Base-by-base conservation (phyloP, 2,888 invertebrate species). In the Epistrophella euchroma region DNA sequence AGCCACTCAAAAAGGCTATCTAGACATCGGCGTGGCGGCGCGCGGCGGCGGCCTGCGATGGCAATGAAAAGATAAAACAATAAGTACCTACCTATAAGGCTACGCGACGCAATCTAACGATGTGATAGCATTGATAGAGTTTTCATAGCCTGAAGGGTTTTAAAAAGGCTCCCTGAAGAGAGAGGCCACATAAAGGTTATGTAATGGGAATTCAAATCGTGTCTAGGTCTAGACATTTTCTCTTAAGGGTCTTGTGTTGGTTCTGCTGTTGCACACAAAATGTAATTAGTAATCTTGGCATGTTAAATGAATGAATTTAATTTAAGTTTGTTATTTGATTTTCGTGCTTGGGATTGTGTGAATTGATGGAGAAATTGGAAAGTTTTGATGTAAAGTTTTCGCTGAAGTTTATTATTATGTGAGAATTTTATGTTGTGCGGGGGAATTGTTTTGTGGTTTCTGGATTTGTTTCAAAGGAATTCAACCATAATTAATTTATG, bases 251-350 rank as follows among this genome's bases (percentile, higher is more conserved):
- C 73, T 73, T 77, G 81, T 77, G 37, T 73, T 77, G 76, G 82
- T 73, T 40, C 25, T 86, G 86, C 77, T 82, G 82, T n/a, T n/a
- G n/a, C n/a, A n/a, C 82, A 86, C 86, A 74, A 74, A 73, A 73
- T 86, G 73, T 86, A 86, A 86, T 86, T 82, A 86, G 82, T 86
- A 86, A 77, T 86, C 82, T 32, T 73, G 72, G 70, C 85, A 86
- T 81, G 81, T 60, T 85, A 85, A 85, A 85, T 85, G 85, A 81
- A 85, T 75, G 81, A 81, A 85, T 81, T 85, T 77, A 85, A 81
- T 85, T 85, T 81, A 19, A 81, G 76, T 81, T 73, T 37, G 76
- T 60, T 80, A 73, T 77, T 81, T 85, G 81, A 72, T 80, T 81
- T 85, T 68, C 81, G 71, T 81, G 81, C 60, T 62, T 40, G 5